Percentiles rank a stretch among this genome's conserved stretches.
Evolutionary conservation across 1,140 invertebrate species (phyloP).

Genomic region (Aphaenogaster rudis): DNA sequence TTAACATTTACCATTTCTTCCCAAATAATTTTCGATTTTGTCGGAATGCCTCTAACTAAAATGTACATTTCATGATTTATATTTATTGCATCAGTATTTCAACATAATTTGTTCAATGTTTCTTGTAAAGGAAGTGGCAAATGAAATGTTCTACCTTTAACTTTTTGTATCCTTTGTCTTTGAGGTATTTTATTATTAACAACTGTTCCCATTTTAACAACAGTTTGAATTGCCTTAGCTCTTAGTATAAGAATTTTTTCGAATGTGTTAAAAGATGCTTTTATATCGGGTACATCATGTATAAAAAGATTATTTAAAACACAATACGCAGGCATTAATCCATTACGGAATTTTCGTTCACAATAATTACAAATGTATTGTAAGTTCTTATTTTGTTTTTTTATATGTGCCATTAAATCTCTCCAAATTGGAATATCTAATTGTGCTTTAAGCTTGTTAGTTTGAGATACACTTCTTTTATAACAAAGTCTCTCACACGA

Average conservation of each 20-base stretch:
- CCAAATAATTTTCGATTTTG: too few species aligned
- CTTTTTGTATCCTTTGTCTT: background rate
- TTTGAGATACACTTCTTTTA: background rate
- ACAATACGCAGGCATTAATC: background rate
- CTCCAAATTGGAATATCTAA: background rate
- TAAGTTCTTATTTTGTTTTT: background rate
- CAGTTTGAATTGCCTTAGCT: background rate
- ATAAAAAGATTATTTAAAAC: constrained; percentile 4
- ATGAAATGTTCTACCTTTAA: constrained; percentile 1
- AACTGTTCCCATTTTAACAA: background rate
- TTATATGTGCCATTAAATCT: background rate
- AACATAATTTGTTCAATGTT: background rate
- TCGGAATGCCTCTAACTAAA: constrained; percentile 57
- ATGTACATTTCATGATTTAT: constrained; percentile 72
- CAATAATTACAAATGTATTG: constrained; percentile 1
- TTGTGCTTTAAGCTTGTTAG: background rate
- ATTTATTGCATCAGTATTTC: background rate
- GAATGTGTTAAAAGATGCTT: background rate
- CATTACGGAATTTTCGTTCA: background rate
- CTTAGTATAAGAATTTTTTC: constrained; percentile 1
- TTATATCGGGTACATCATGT: background rate
- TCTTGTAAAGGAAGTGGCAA: background rate
- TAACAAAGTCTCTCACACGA: constrained; percentile 5
- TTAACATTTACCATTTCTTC: too few species aligned
- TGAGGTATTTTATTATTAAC: background rate